These are phyloP conservation scores for Heterohyrax brucei DNA, from an alignment of 2,797 vertebrate species.

Conservation along the genomic window DNA sequence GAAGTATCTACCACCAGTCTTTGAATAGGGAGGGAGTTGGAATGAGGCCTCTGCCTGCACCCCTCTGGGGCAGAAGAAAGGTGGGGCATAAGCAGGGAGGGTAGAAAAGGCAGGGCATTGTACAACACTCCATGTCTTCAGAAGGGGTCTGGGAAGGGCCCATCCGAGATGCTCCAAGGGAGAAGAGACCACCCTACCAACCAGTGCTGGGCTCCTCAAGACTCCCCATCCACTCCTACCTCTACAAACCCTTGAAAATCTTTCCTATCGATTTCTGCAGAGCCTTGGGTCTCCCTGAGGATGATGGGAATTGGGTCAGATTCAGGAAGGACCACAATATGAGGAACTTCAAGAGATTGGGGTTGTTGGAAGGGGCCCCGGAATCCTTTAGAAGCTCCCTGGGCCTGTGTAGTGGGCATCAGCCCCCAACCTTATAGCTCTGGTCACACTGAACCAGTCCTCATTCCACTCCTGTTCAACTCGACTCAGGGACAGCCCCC, in stretches of 20 bases:
- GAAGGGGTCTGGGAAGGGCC: neutral
- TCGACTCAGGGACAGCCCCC: constrained; percentile 22
- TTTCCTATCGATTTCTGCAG: constrained; percentile 71
- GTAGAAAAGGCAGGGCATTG: neutral
- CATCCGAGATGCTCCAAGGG: neutral
- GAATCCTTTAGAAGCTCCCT: constrained; percentile 48
- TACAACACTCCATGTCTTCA: neutral
- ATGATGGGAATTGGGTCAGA: constrained; percentile 80
- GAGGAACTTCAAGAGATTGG: constrained; percentile 41
- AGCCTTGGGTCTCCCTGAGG: constrained; percentile 70
- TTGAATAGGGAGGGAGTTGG: neutral
- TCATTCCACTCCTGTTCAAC: constrained; percentile 55
- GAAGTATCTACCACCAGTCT: neutral
- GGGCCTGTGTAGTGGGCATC: constrained; percentile 41
- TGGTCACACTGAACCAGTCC: neutral
- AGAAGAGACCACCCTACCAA: neutral
- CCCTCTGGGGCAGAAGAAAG: neutral
- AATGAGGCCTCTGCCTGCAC: neutral
- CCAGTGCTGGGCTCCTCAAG: neutral
- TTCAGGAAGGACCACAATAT: constrained; percentile 68
- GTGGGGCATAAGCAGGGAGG: neutral
- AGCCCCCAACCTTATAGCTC: neutral
- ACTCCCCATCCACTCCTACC: neutral
- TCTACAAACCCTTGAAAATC: constrained; percentile 23
- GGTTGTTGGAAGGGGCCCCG: neutral